Percentiles rank a stretch among this genome's conserved stretches.
Conservation (phyloP, 1,140 invertebrate genomes). For the Lepidurus couesii region DNA sequence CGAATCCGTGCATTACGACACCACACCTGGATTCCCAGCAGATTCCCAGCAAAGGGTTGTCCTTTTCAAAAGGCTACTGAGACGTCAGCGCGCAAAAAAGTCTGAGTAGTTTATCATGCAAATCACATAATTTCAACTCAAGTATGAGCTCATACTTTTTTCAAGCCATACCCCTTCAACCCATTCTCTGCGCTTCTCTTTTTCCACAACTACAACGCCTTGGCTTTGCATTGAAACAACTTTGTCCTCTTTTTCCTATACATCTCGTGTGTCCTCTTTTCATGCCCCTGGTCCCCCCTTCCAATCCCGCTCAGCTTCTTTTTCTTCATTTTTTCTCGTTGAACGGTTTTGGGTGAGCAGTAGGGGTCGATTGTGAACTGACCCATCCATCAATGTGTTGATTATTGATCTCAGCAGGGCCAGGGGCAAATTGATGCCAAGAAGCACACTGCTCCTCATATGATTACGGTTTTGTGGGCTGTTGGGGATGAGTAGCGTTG, state of each 20-base stretch:
- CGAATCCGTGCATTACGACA: conserved; percentile 5
- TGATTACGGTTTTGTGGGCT: not conserved
- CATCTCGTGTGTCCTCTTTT: not conserved
- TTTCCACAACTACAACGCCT: too few relatives aligned
- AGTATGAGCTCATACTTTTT: conserved; percentile 2
- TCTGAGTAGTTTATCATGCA: not conserved
- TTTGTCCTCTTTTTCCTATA: not conserved
- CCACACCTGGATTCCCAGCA: conserved; percentile 8
- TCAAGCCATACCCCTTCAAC: not conserved
- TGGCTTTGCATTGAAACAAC: not conserved
- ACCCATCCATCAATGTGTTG: conserved; percentile 14
- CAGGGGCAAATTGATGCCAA: conserved; percentile 7
- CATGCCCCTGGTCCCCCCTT: not conserved
- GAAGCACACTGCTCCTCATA: conserved; percentile 14
- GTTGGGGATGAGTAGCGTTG: not conserved
- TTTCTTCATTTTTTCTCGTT: not conserved
- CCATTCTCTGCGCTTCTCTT: not conserved
- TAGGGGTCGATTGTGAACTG: conserved; percentile 4
- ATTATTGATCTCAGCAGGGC: not conserved
- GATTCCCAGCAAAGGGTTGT: not conserved
- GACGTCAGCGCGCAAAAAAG: not conserved
- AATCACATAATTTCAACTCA: conserved; percentile 1
- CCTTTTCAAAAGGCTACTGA: not conserved
- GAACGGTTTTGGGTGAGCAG: not conserved
- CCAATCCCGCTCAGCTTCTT: not conserved